Conservation (phyloP, 2,113 vertebrate species). For the Catharus bicknelli region DNA sequence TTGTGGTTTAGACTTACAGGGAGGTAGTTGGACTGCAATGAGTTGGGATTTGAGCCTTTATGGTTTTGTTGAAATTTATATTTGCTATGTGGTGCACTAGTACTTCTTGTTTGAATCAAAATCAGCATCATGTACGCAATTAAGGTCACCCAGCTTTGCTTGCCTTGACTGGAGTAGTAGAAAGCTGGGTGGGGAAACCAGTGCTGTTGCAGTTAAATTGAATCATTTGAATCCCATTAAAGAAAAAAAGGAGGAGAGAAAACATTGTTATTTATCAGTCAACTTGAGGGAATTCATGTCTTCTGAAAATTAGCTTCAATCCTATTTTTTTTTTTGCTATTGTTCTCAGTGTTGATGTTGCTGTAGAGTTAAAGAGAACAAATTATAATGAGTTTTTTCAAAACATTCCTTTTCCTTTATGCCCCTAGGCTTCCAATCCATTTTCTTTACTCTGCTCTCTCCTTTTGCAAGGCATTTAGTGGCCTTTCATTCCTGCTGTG, state of each 20-base stretch:
- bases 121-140: not conserved
- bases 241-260: not conserved
- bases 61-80: not conserved
- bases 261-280: not conserved
- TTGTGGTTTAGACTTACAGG: not conserved
- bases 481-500: not conserved
- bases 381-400: not conserved
- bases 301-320: not conserved
- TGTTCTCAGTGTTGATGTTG: not conserved
- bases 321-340: not conserved
- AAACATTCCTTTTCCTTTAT: not conserved
- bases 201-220: conserved; percentile 2
- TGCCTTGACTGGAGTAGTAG: not conserved
- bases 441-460: not conserved
- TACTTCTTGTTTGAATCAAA: not conserved
- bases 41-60: not conserved
- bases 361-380: not conserved
- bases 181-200: not conserved
- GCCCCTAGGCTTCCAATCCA: not conserved
- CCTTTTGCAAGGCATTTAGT: not conserved
- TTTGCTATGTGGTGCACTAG: rapidly evolving
- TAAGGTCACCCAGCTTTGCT: not conserved
- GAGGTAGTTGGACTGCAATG: not conserved
- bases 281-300: not conserved
- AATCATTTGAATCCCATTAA: not conserved